Conservation (phyloP, 2,888 invertebrate species). For the Platynereis dumerilii region DNA sequence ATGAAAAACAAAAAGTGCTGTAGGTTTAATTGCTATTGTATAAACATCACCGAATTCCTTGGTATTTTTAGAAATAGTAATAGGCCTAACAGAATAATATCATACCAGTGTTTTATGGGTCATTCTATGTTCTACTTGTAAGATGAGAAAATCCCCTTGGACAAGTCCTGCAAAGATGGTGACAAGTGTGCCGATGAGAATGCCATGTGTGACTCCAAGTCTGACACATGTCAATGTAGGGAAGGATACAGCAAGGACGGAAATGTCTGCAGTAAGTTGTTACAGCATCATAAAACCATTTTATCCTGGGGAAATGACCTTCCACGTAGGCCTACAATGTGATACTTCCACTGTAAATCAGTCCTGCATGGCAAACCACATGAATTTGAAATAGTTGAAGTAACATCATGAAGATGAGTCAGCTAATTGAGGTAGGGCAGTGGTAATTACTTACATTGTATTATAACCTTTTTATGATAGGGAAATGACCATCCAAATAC, state of each 20-base stretch:
- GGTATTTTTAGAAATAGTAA: neutral
- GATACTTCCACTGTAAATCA: no score
- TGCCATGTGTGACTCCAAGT: constrained; percentile 23
- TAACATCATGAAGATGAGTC: no score
- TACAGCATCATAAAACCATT: neutral
- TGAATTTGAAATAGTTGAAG: no score
- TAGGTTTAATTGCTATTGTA: constrained; percentile 13
- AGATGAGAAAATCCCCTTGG: constrained; percentile 29
- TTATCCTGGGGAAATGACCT: no score
- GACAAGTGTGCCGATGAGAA: constrained; percentile 35
- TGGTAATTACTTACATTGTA: no score
- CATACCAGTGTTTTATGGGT: neutral
- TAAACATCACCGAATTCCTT: neutral
- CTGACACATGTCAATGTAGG: constrained; percentile 28
- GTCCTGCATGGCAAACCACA: no score
- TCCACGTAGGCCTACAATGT: no score
- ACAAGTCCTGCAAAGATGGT: constrained; percentile 18
- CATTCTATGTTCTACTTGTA: constrained; percentile 5
- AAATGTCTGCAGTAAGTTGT: constrained; percentile 30
- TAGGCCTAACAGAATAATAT: neutral
- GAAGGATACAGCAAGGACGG: constrained; percentile 29
- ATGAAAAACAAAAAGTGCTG: constrained; percentile 26
- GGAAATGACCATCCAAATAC: no score
- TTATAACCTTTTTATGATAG: no score
- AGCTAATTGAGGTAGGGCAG: no score